phyloP scores from a whole-genome alignment of 2,888 invertebrate genomes.

The Sphinx pinastri region DNA sequence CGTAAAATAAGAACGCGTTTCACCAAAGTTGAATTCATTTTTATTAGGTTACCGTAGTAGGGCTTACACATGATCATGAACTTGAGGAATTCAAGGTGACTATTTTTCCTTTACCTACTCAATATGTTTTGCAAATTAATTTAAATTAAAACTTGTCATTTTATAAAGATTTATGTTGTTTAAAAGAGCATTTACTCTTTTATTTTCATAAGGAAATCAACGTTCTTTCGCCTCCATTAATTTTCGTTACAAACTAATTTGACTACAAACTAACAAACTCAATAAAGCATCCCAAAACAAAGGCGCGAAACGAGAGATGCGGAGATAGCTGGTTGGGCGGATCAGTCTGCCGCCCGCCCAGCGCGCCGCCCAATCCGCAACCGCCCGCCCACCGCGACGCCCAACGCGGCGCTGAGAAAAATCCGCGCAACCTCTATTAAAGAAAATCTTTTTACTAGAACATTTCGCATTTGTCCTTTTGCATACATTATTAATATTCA shows the following conservation, averaged over 20 bases:
- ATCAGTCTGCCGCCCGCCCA: slow-evolving; percentile 60
- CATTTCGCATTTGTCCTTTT: not conserved
- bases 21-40: no score
- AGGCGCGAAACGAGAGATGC: slow-evolving; percentile 38
- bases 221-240: not conserved
- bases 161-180: not conserved
- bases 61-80: slow-evolving; percentile 45
- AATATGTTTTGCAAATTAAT: not conserved
- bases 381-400: slow-evolving; percentile 65
- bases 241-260: slow-evolving; percentile 1
- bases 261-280: slow-evolving; percentile 11
- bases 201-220: no score
- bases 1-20: no score
- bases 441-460: slow-evolving; percentile 31
- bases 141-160: not conserved
- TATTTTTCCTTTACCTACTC: slow-evolving; percentile 6
- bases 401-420: slow-evolving; percentile 43
- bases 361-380: slow-evolving; percentile 62
- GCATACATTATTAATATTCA: not conserved
- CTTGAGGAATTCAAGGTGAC: slow-evolving; percentile 62
- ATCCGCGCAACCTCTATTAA: slow-evolving; percentile 9
- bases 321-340: slow-evolving; percentile 64
- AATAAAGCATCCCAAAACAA: slow-evolving; percentile 35
- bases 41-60: not conserved
- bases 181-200: no score